Conservation (phyloP, 2,797 vertebrate species). For the Sebastes nivosus region DNA sequence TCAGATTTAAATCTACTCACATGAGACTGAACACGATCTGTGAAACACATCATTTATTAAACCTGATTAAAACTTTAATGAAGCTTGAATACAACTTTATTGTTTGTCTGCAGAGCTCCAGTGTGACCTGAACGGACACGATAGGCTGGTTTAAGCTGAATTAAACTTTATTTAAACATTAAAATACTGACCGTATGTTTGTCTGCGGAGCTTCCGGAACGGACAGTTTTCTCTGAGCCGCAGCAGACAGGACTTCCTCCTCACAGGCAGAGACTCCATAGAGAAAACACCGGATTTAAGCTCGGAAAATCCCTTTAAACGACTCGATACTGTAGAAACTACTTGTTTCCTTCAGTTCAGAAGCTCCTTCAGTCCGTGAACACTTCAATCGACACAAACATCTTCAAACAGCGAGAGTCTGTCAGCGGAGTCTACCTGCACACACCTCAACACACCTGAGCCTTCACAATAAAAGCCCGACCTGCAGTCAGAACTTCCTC, state of each 20-base stretch:
- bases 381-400: background rate
- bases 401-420: background rate
- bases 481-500: background rate
- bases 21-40: background rate
- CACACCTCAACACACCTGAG: background rate
- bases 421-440: background rate
- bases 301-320: background rate
- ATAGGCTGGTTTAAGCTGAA: no score
- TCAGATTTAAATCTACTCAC: background rate
- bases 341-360: background rate
- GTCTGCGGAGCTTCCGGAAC: slow-evolving; percentile 57
- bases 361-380: background rate
- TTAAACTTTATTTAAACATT: background rate
- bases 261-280: slow-evolving; percentile 29
- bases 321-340: background rate
- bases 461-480: slow-evolving; percentile 42
- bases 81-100: background rate
- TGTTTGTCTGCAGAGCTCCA: no score
- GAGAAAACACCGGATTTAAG: rapidly evolving
- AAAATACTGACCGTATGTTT: slow-evolving; percentile 37
- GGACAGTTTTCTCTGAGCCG: slow-evolving; percentile 63
- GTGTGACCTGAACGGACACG: no score
- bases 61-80: background rate
- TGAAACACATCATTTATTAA: background rate
- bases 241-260: slow-evolving; percentile 62